Evolutionary conservation across 1,140 invertebrate species (phyloP).

Genomic region (Bombus breviceps): DNA sequence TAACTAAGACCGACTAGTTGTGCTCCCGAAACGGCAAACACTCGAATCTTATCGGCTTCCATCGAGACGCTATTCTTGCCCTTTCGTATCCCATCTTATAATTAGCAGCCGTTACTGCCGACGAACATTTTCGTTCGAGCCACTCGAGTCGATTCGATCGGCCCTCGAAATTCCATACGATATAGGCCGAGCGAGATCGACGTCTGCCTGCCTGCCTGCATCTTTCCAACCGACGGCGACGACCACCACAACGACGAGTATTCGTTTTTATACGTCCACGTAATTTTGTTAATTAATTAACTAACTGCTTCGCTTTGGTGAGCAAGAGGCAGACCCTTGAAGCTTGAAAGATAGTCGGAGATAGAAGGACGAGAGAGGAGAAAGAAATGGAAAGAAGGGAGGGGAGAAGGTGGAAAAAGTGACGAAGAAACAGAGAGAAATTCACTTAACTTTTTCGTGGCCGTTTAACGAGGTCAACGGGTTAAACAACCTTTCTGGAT

Average conservation of each 20-base stretch:
- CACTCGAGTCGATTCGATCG: no score
- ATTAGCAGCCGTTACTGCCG: constrained; percentile 25
- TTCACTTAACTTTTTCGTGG: constrained; percentile 55
- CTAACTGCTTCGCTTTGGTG: constrained; percentile 13
- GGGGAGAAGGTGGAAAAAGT: no score
- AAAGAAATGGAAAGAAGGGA: background rate
- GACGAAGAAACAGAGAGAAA: constrained; percentile 39
- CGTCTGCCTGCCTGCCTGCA: background rate
- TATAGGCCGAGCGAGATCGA: background rate
- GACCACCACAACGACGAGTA: background rate
- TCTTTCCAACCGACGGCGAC: no score
- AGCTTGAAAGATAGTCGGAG: constrained; percentile 21
- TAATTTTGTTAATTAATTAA: constrained; percentile 63
- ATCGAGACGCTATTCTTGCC: constrained; percentile 36
- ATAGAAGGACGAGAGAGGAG: background rate
- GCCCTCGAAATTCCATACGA: no score
- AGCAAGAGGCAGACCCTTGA: constrained; percentile 6
- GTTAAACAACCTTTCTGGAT: constrained; percentile 54
- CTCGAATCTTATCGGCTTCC: constrained; percentile 34
- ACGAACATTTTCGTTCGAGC: background rate
- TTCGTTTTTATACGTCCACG: constrained; percentile 14
- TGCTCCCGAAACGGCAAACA: constrained; percentile 29
- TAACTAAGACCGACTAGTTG: constrained; percentile 13
- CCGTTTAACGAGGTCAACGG: constrained; percentile 57
- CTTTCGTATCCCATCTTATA: constrained; percentile 6